Conservation (phyloP, 2,797 vertebrate species). For the Muscicapa comitata region DNA sequence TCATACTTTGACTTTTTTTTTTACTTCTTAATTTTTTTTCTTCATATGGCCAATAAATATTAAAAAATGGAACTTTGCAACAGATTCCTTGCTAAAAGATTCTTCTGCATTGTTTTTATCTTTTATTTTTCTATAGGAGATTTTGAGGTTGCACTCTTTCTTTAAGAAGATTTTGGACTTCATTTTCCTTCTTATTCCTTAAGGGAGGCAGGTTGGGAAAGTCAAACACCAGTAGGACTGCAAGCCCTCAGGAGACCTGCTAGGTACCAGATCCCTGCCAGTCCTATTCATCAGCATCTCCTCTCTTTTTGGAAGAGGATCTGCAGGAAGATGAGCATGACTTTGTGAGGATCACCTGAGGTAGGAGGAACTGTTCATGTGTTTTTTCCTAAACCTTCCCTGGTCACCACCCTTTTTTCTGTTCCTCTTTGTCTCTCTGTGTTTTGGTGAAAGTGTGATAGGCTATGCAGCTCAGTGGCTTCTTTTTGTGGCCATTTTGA, state of each 20-base stretch:
- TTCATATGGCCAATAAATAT: neutral
- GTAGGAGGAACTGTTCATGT: neutral
- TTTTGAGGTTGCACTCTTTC: neutral
- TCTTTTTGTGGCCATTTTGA: neutral
- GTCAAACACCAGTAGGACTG: neutral
- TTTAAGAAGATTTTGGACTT: neutral
- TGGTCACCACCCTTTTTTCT: neutral
- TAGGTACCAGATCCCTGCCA: neutral
- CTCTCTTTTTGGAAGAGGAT: neutral
- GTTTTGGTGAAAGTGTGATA: neutral
- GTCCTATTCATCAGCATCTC: neutral
- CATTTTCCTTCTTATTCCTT: neutral
- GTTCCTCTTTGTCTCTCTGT: neutral
- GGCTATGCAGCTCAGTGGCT: neutral
- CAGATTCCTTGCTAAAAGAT: neutral
- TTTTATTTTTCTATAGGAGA: neutral
- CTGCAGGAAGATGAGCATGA: rapidly evolving
- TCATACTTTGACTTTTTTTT: neutral
- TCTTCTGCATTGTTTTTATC: neutral
- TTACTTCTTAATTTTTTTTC: neutral
- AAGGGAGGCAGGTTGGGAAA: neutral
- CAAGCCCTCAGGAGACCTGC: neutral
- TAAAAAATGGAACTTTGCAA: neutral
- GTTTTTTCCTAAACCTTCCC: neutral
- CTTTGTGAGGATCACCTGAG: neutral